A percentile compares a stretch with the other conserved stretches of the same genome.
phyloP scores from a whole-genome alignment of 2,888 invertebrate species.

The Mesopsocus fuscifrons region DNA sequence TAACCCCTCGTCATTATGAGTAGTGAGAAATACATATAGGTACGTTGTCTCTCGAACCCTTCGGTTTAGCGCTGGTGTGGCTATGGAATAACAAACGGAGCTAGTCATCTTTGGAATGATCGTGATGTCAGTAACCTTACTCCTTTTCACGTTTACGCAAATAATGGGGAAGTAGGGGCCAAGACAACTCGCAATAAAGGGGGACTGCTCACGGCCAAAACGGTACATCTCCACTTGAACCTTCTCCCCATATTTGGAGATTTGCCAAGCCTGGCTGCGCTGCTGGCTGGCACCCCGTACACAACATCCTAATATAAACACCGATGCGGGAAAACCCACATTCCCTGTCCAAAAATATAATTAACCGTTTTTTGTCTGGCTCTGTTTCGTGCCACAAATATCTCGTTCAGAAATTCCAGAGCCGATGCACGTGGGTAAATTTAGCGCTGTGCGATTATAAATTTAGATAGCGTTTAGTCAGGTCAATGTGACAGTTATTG shows the following conservation, averaged over 20 bases:
- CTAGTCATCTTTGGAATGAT: too few species aligned
- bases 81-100: too few species aligned
- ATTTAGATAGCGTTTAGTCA: slow-evolving; percentile 3
- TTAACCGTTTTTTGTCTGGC: slow-evolving; percentile 4
- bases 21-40: too few species aligned
- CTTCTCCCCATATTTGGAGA: background rate
- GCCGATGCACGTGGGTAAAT: background rate
- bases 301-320: slow-evolving; percentile 10
- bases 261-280: background rate
- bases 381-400: background rate
- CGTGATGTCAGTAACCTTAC: too few species aligned
- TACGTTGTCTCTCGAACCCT: too few species aligned
- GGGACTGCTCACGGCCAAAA: background rate
- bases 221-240: background rate
- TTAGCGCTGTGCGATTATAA: background rate
- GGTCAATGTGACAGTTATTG: background rate
- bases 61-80: too few species aligned
- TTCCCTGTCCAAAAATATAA: slow-evolving; percentile 10
- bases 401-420: slow-evolving; percentile 7
- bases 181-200: background rate
- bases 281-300: slow-evolving; percentile 6
- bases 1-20: too few species aligned
- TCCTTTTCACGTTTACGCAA: too few species aligned
- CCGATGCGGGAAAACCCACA: slow-evolving; percentile 6
- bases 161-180: too few species aligned